Base-by-base conservation (phyloP, 2,113 vertebrate species). In the Buteo buteo region DNA sequence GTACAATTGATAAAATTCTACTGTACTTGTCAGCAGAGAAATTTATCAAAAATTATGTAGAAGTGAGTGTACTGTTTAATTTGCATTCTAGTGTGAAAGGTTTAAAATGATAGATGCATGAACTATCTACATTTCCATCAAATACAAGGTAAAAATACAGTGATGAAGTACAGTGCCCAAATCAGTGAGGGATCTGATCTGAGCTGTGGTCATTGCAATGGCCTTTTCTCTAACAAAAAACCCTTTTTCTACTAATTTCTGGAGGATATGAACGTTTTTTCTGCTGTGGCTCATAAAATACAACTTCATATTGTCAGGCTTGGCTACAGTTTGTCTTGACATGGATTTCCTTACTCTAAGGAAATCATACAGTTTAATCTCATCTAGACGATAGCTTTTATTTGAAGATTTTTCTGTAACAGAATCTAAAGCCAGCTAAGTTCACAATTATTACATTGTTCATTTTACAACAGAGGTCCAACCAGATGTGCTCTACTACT, bases 401-500 rank as follows among this genome's bases (percentile, higher is more conserved):
- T 70, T 72, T 72, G 73, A 79, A 59, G 61, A 16, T 22, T 36
- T 87, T 82, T 93, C 65, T 24, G 62, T 5, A 31, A 47, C 16
- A 32, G 84, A 40, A 7, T 18, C 34, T 17, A 49, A 78, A 91
- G 65, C 81, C 95, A 96, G 78, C 81, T 79, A 78, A 13, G 52
- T 3, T 79, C 91, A 94, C 93, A 91, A 58, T 74, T 74, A 76
- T 76, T 55, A 61, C 73, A 82, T 61, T 93, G 84, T 93, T 96
- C 84, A 2, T 55, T 40, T 76, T 29, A 52, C 1, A 0, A 79
- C 84, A 84, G 73, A 36, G 61, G 31, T 76, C 77, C 70, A 47
- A 38, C 73, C 89, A 95, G 91, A 93, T 87, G 93, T 91, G 93
- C 66, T 94, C 47, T 22, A 11, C 61, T 78, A 7, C 81, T 36